These are phyloP conservation scores for Amblyteles armatorius DNA, from an alignment of 2,888 invertebrate species.

Conservation along the genomic window DNA sequence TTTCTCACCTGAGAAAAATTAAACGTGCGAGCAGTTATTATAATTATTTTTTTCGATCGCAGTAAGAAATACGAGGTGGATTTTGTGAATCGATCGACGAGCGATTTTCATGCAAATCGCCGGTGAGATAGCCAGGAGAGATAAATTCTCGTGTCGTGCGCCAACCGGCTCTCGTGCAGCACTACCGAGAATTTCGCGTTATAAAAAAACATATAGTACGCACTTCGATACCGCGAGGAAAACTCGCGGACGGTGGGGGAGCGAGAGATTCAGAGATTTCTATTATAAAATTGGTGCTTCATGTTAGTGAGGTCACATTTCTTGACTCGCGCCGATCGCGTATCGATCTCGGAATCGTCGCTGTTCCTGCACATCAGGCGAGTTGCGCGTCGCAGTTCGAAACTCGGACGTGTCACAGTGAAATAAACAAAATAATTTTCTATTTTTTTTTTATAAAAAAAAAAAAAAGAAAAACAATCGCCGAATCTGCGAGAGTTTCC, in stretches of 20 bases:
- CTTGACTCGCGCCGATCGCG: constrained; percentile 77
- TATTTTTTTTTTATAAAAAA: background rate
- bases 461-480: constrained; percentile 4
- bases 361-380: constrained; percentile 80
- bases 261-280: constrained; percentile 69
- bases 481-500: background rate
- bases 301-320: constrained; percentile 80
- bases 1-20: background rate
- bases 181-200: constrained; percentile 34
- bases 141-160: constrained; percentile 30
- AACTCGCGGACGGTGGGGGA: constrained; percentile 62
- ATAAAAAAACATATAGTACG: constrained; percentile 43
- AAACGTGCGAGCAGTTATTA: background rate
- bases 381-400: constrained; percentile 42
- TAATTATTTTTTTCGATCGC: background rate
- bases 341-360: constrained; percentile 80
- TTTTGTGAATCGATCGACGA: background rate
- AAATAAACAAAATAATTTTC: background rate
- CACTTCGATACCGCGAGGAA: constrained; percentile 4
- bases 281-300: constrained; percentile 84
- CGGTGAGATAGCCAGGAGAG: background rate
- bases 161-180: constrained; percentile 22
- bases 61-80: background rate
- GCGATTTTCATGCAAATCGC: constrained; percentile 6
- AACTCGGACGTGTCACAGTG: background rate